phyloP scores from a whole-genome alignment of 2,797 vertebrate species.

The Tiaroga cobitis region DNA sequence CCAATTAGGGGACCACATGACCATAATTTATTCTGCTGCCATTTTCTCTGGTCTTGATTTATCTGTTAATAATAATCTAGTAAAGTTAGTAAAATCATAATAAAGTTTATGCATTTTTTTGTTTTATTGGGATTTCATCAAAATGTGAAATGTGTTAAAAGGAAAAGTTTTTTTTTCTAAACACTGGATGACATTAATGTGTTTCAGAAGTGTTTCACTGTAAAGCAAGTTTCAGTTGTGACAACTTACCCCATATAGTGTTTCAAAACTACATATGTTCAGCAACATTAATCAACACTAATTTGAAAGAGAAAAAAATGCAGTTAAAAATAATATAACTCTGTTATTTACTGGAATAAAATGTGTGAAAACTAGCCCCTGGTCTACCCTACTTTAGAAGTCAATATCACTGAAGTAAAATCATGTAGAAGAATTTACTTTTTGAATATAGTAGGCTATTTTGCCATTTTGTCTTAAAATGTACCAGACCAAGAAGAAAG shows the following conservation, averaged over 20 bases:
- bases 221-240: not conserved
- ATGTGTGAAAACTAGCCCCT: not conserved
- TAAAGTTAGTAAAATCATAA: not conserved
- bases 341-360: not conserved
- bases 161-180: too few relatives aligned
- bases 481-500: too few relatives aligned
- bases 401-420: too few relatives aligned
- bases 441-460: too few relatives aligned
- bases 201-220: not conserved
- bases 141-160: not conserved
- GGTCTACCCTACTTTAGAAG: too few relatives aligned
- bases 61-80: not conserved
- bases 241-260: not conserved
- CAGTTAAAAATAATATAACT: not conserved
- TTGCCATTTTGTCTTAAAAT: too few relatives aligned
- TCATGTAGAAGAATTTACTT: too few relatives aligned
- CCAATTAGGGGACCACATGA: slow-evolving; percentile 63
- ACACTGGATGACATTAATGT: not conserved
- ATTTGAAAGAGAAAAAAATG: not conserved
- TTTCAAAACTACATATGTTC: not conserved
- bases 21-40: slow-evolving; percentile 10
- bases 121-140: not conserved
- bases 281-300: not conserved
- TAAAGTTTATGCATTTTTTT: not conserved
- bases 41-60: not conserved